Conservation (phyloP, 2,113 vertebrate genomes). For the Pipa parva region DNA sequence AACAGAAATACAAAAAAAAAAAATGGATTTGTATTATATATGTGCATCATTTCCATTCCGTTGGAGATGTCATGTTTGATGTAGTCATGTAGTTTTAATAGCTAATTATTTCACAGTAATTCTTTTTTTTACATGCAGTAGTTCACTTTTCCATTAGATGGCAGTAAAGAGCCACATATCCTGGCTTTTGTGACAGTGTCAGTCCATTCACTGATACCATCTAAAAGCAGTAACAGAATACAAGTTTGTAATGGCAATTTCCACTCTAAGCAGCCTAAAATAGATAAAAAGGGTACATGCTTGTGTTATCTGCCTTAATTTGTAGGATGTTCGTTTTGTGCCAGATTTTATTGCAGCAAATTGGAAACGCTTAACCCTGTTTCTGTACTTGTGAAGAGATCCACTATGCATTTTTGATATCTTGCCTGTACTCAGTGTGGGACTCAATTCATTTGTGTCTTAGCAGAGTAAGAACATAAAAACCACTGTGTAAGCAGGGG, state of each 20-base stretch:
- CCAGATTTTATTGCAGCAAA: background rate
- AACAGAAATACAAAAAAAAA: no score
- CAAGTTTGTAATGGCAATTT: background rate
- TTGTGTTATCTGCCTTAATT: background rate
- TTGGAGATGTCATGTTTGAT: no score
- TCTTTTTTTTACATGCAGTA: background rate
- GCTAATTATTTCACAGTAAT: no score
- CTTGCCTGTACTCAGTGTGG: background rate
- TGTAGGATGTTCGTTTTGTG: background rate
- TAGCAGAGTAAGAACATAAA: background rate
- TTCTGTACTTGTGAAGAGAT: background rate
- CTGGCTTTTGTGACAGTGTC: background rate
- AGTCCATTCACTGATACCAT: background rate
- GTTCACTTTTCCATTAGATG: background rate
- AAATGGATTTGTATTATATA: no score
- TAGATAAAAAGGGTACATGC: background rate
- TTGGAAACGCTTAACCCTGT: background rate
- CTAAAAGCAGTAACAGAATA: conserved; percentile 1
- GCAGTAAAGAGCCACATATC: conserved; percentile 1
- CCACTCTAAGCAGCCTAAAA: background rate
- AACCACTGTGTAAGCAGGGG: no score
- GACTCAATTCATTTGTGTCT: background rate
- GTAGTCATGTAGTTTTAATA: no score
- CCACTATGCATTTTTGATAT: background rate
- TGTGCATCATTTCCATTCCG: no score